Base-by-base conservation (phyloP, 2,797 vertebrate species). In the Molossus alvarezi region DNA sequence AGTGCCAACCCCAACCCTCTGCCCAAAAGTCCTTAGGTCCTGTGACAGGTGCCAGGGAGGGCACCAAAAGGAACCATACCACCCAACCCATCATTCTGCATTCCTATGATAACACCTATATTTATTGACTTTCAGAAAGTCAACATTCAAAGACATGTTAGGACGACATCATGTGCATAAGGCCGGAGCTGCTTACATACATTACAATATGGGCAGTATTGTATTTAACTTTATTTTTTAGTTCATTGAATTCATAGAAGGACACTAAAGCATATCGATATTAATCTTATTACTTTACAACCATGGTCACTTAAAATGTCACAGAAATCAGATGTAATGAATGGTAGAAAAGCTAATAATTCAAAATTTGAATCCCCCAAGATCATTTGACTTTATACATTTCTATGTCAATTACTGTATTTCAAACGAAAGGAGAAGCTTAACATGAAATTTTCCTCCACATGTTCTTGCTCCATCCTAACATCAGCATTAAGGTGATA, bases 271-370 rank as follows among this genome's bases (percentile, higher is more conserved):
- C 23, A 64, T 15, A n/a, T 69, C 37, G 71, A 82, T 27, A 94
- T 87, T 84, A 41, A 91, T 77, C 94, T 97, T 92, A 92, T 88
- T 91, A 58, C 21, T 92, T 86, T 92, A 82, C 11, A 81, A 25
- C 37, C 33, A 57, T 0, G n/a, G 20, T 84, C 41, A 73, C 64
- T 82, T 85, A 75, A 23, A 92, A 37, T 41, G 5, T 95, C 69
- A 86, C 12, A 82, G 18, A 81, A 83, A 76, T n/a, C 9, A 67
- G 15, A 64, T 10, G 5, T 29, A 90, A 81, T 51, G 17, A 84
- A 90, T 37, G 65, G n/a, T 14, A 83, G 17, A 86, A 80, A 41
- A 91, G 45, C 53, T 45, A 57, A 71, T 51, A 79, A 62, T 69
- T 33, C 48, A 65, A 79, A 87, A 90, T 88, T 53, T 0, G 0